These are phyloP conservation scores for Catharus minimus DNA, from an alignment of 2,113 vertebrate genomes.

Conservation along the genomic window DNA sequence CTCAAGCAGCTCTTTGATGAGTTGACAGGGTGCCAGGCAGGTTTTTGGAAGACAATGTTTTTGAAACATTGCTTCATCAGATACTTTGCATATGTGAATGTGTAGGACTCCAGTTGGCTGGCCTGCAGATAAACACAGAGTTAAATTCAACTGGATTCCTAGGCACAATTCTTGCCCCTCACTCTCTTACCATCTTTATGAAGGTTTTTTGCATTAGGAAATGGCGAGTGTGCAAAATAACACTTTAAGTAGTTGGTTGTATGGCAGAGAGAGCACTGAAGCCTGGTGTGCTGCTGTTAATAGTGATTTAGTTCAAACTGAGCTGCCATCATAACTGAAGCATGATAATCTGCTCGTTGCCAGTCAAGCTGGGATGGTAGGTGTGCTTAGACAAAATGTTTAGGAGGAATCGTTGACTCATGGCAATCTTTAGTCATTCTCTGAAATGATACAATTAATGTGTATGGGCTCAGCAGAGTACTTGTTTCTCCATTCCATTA, in stretches of 20 bases:
- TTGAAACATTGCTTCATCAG: background rate
- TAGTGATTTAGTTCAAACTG: conserved; percentile 8
- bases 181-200: background rate
- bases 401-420: conserved; percentile 55
- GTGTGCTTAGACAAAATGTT: conserved; percentile 62
- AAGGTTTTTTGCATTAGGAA: background rate
- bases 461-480: conserved; percentile 5
- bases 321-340: conserved; percentile 11
- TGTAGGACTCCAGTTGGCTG: background rate
- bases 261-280: background rate
- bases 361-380: conserved; percentile 54
- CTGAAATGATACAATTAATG: conserved; percentile 37
- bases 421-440: conserved; percentile 54
- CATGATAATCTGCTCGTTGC: conserved; percentile 42
- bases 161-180: background rate
- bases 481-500: conserved; percentile 48
- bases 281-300: background rate
- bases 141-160: background rate
- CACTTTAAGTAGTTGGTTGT: background rate
- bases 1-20: background rate
- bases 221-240: background rate
- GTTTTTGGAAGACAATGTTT: background rate
- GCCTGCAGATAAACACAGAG: background rate
- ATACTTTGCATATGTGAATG: background rate
- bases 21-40: background rate